Conservation (phyloP, 2,113 vertebrate species). For the Morone saxatilis region DNA sequence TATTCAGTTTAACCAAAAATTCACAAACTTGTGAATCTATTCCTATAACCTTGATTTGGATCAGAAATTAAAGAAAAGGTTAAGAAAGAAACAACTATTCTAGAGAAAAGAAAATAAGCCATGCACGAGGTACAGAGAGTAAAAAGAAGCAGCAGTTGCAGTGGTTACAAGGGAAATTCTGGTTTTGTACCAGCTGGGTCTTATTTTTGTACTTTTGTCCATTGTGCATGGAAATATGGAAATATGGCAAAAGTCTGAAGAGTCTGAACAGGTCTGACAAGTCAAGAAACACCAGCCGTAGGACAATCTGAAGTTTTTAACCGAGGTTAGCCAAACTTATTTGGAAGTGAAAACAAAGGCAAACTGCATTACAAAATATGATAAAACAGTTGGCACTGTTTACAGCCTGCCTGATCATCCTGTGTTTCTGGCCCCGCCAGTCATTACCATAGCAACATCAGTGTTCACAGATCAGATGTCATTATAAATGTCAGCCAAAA, state of each 20-base stretch:
- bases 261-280: not conserved
- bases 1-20: not conserved
- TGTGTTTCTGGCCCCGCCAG: not conserved
- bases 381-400: not conserved
- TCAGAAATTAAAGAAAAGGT: not conserved
- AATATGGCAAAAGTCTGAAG: not conserved
- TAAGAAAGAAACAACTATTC: not conserved
- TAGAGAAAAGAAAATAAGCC: not conserved
- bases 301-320: not conserved
- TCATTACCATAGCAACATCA: not conserved
- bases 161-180: not conserved
- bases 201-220: not conserved
- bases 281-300: not conserved
- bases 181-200: not conserved
- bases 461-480: conserved; percentile 16
- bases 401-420: not conserved
- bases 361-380: not conserved
- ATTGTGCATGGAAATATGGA: not conserved
- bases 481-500: conserved; percentile 8
- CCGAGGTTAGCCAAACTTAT: not conserved
- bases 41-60: not conserved
- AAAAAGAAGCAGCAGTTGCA: not conserved
- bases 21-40: not conserved
- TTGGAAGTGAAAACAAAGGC: not conserved
- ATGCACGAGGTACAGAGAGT: not conserved